Evolutionary conservation across 2,888 invertebrate genomes (phyloP), one percentile per base, ranked within the genome.

Genomic region (Leistus spinibarbis): DNA sequence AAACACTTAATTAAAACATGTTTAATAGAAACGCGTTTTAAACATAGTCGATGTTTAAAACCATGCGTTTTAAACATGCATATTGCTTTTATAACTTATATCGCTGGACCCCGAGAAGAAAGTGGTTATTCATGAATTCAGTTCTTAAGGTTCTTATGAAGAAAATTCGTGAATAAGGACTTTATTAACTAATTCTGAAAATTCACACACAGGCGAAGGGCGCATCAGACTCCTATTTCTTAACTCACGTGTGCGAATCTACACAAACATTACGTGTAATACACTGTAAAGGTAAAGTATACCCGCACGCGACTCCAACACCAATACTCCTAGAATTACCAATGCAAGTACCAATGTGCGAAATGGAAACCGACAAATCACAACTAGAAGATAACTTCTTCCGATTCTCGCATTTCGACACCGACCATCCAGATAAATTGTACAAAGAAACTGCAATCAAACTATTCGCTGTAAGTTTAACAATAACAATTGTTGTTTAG

Each of bases 231-330:
- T 90, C 91, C 80, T 93, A 91, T 81, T 95, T 94, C 83, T 86
- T 95, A 57, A 89, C 94, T 54, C 90, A 95, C 77, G 86, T 97
- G 0, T 92, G 91, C 78, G 97, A 98, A 85, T 88, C 89, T 0
- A 89, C 91, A 16, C 93, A 95, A 84, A 91, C 91, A 70, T 88
- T 96, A 3, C 90, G 95, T 56, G 95, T 94, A 13, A 92, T 98
- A 23, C 88, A 94, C 69, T 98, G 98, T 81, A 93, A 95, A 82
- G 97, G 97, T n/a, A 89, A 92, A 17, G 88, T 91, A 16, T 98
- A 94, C 87, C 98, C 98, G 0, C 89, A 92, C 24, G 95, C 96
- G 0, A 91, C 92, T 20, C 98, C 98, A 0, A 90, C 94, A 69
- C 98, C 98, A 1, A 93, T 93, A 77, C 88, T 96, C 3, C 88